A percentile compares a stretch with the other conserved stretches of the same genome.
Evolutionary conservation across 2,797 vertebrate genomes (phyloP).

Genomic region (Neomorphus geoffroyi): DNA sequence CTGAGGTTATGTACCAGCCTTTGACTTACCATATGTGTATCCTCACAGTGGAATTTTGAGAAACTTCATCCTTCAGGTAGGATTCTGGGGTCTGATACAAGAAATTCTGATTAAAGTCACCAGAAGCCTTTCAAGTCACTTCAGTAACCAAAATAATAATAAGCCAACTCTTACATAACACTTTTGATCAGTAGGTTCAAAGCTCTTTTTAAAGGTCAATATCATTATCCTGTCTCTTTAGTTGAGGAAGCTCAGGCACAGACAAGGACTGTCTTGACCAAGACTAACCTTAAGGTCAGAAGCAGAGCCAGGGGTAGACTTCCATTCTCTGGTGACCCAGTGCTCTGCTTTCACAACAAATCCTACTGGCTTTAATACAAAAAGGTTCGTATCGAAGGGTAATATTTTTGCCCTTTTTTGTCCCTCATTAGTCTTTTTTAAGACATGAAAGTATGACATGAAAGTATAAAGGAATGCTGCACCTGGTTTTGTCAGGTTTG

Average conservation of each 20-base stretch:
- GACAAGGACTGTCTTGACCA: neutral
- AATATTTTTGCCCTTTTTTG: neutral
- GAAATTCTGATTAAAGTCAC: constrained; percentile 5
- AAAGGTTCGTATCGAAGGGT: neutral
- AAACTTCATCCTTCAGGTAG: neutral
- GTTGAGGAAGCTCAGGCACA: neutral
- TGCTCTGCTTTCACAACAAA: neutral
- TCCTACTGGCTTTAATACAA: neutral
- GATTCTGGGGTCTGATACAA: neutral
- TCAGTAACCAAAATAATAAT: constrained; percentile 39
- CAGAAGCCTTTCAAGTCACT: neutral
- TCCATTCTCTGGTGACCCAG: neutral
- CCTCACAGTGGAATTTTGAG: neutral
- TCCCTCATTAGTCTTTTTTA: neutral
- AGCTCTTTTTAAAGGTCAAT: constrained; percentile 28
- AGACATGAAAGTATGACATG: neutral
- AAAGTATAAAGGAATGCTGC: neutral
- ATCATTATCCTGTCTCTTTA: constrained; percentile 10
- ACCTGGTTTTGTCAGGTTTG: neutral
- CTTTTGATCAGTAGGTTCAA: constrained; percentile 15
- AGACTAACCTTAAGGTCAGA: neutral
- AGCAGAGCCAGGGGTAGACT: neutral
- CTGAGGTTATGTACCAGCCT: neutral
- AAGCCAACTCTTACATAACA: neutral
- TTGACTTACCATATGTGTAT: neutral